Evolutionary conservation across 2,888 invertebrate genomes (phyloP).

Genomic region (Nomada goodeniana): DNA sequence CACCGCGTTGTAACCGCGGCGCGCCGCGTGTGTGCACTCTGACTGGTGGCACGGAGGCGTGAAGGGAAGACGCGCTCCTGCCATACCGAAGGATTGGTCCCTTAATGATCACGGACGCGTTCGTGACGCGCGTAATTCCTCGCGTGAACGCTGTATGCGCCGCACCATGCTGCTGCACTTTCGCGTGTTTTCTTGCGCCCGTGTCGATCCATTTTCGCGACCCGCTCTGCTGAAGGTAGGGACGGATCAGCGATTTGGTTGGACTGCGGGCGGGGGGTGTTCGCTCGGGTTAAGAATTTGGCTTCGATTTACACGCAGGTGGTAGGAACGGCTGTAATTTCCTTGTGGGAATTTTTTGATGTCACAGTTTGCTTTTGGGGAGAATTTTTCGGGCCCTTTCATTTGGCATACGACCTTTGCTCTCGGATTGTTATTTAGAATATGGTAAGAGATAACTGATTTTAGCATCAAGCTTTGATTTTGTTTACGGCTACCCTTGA

Average conservation of each 20-base stretch:
- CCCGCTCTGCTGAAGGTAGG: neutral
- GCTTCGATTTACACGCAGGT: too few relatives aligned
- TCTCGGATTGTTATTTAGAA: too few relatives aligned
- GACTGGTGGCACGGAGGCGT: neutral
- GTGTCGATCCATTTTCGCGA: neutral
- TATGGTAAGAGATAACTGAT: too few relatives aligned
- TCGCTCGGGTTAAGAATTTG: too few relatives aligned
- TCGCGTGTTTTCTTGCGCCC: conserved; percentile 1
- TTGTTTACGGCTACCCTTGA: too few relatives aligned
- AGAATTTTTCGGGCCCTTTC: too few relatives aligned
- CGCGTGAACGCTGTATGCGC: neutral
- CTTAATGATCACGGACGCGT: conserved; percentile 11
- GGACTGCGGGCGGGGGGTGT: too few relatives aligned
- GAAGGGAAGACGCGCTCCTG: conserved; percentile 51
- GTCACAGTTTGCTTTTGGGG: too few relatives aligned
- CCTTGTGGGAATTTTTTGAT: too few relatives aligned
- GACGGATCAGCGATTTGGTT: neutral
- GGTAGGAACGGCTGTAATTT: too few relatives aligned
- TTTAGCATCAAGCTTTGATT: too few relatives aligned
- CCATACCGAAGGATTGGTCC: conserved; percentile 51
- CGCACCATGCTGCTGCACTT: neutral
- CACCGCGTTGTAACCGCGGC: neutral
- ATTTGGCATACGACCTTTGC: too few relatives aligned
- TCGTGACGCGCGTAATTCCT: neutral
- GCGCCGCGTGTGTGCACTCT: conserved; percentile 8